A percentile compares a stretch with the other conserved stretches of the same genome.
phyloP scores from a whole-genome alignment of 30 jellyfish, hydroid and myxozoan genomes.

The Cassiopea xamachana region DNA sequence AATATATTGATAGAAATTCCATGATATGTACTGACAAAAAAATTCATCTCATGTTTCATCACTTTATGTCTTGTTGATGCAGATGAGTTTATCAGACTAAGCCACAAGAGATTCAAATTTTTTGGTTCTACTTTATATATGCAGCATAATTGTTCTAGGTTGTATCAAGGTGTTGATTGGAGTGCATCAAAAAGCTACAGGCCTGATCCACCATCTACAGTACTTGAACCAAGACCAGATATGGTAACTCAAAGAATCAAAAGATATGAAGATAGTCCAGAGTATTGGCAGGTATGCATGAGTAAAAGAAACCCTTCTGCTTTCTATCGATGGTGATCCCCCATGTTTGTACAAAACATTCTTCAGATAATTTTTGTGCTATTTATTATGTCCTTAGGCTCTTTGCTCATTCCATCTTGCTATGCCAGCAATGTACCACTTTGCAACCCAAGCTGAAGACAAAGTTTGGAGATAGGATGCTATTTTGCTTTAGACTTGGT shows the following conservation, averaged over 20 bases:
- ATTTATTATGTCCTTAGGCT: background rate
- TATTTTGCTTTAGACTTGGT: too few species aligned
- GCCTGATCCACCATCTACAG: slow-evolving; percentile 69
- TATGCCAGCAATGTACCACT: background rate
- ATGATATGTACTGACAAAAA: too few species aligned
- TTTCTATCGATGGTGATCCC: too few species aligned
- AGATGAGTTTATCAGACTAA: too few species aligned
- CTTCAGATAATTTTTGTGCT: too few species aligned
- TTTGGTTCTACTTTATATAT: background rate
- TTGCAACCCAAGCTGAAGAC: background rate
- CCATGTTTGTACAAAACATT: too few species aligned
- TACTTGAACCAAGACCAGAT: slow-evolving; percentile 70
- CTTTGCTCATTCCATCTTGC: background rate
- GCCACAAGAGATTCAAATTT: too few species aligned
- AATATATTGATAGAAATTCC: too few species aligned
- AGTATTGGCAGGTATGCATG: slow-evolving; percentile 85
- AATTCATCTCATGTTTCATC: too few species aligned
- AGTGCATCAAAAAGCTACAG: background rate
- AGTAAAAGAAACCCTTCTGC: too few species aligned
- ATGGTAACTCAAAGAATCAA: slow-evolving; percentile 66
- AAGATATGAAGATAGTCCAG: slow-evolving; percentile 72
- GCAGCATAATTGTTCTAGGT: background rate
- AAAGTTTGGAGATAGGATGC: background rate
- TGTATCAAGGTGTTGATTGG: slow-evolving; percentile 76
- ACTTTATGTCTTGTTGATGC: too few species aligned